Percentiles rank a stretch among this genome's conserved stretches.
Evolutionary conservation across 2,888 invertebrate genomes (phyloP).

Genomic region (Ceraclea dissimilis): DNA sequence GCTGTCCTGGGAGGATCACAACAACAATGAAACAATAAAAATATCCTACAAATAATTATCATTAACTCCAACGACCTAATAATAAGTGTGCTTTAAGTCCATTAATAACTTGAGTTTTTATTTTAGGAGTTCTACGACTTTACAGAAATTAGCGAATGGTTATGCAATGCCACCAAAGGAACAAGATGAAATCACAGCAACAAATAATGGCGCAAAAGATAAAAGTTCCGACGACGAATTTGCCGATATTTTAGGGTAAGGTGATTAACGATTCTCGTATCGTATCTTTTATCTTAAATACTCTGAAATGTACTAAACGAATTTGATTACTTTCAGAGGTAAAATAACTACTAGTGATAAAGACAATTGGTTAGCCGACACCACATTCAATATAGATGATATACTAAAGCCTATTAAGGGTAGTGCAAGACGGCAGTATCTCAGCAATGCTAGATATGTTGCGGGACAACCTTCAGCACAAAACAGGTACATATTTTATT

Average conservation of each 20-base stretch:
- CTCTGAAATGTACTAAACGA: background rate
- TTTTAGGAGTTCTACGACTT: slow-evolving; percentile 11
- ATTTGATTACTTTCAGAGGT: slow-evolving; percentile 18
- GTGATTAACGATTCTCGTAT: no score
- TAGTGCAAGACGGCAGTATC: slow-evolving; percentile 58
- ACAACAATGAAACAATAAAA: no score
- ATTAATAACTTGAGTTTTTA: no score
- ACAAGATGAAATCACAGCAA: slow-evolving; percentile 1
- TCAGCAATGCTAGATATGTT: slow-evolving; percentile 60
- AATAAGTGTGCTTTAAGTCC: no score
- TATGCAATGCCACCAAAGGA: slow-evolving; percentile 4
- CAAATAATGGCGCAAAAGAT: slow-evolving; percentile 8
- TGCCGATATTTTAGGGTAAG: slow-evolving; percentile 66
- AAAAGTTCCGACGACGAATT: slow-evolving; percentile 51
- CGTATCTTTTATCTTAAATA: no score
- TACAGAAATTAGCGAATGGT: slow-evolving; percentile 11
- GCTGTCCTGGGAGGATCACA: no score
- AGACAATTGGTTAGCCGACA: slow-evolving; percentile 40
- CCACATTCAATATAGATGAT: slow-evolving; percentile 40
- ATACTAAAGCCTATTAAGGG: slow-evolving; percentile 36
- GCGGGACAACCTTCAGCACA: slow-evolving; percentile 42
- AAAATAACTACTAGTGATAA: slow-evolving; percentile 33
- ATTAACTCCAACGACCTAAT: no score
- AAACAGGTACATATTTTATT: slow-evolving; percentile 18
- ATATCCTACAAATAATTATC: no score